phyloP scores from a whole-genome alignment of 2,888 invertebrate genomes.

The Liposcelis brunnea region DNA sequence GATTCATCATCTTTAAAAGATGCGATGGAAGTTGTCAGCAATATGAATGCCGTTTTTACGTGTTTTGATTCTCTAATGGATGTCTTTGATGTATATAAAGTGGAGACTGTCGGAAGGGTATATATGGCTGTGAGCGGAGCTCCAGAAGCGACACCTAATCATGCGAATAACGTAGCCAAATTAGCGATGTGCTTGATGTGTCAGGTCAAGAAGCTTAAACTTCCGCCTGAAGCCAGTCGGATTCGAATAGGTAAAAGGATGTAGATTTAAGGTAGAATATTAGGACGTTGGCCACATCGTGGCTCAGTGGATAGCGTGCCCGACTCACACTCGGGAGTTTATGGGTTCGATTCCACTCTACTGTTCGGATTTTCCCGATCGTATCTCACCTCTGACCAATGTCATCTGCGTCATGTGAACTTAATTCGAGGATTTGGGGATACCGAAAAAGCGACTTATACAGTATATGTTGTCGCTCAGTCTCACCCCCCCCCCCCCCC shows the following conservation, averaged over 20 bases:
- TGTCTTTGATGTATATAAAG: constrained; percentile 74
- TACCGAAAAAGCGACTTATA: too few relatives aligned
- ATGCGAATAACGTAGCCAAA: constrained; percentile 61
- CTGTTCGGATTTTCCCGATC: too few relatives aligned
- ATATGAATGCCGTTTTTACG: constrained; percentile 73
- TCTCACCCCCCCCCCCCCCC: background rate
- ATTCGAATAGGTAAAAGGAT: constrained; percentile 41
- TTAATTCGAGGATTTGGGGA: too few relatives aligned
- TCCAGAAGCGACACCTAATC: constrained; percentile 54
- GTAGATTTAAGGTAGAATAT: too few relatives aligned
- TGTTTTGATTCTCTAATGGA: constrained; percentile 72
- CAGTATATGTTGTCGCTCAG: too few relatives aligned
- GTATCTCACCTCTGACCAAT: too few relatives aligned
- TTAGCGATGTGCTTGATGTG: constrained; percentile 57
- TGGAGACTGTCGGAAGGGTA: constrained; percentile 80
- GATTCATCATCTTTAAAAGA: constrained; percentile 35
- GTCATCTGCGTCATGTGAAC: too few relatives aligned
- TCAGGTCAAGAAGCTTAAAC: constrained; percentile 45
- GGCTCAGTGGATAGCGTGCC: too few relatives aligned
- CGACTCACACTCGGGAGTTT: too few relatives aligned
- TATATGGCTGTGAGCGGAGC: constrained; percentile 88
- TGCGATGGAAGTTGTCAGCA: constrained; percentile 62
- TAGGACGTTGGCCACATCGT: too few relatives aligned
- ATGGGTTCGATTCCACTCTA: too few relatives aligned
- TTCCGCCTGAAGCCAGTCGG: constrained; percentile 38